Evolutionary conservation across 2,797 vertebrate genomes (phyloP).

Genomic region (Aeoliscus strigatus): DNA sequence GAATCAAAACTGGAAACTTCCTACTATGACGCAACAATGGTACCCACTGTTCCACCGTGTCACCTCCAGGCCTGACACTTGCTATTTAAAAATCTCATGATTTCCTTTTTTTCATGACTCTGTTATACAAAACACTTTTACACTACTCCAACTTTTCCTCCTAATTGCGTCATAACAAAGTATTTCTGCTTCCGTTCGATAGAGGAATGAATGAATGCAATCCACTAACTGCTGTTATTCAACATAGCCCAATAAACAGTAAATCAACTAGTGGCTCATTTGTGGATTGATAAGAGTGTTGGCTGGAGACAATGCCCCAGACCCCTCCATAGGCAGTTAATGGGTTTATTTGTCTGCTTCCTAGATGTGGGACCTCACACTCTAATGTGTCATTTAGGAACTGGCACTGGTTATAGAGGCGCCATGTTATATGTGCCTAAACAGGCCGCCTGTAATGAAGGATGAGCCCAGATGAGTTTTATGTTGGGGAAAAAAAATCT

Average conservation of each 20-base stretch:
- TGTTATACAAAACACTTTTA: too few species aligned
- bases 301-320: slow-evolving; percentile 42
- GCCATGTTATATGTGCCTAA: too few species aligned
- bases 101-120: too few species aligned
- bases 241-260: slow-evolving; percentile 22
- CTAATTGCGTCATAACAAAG: too few species aligned
- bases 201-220: slow-evolving; percentile 12
- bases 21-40: too few species aligned
- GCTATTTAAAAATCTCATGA: too few species aligned
- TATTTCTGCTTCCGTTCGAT: slow-evolving; percentile 3
- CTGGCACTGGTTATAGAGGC: too few species aligned
- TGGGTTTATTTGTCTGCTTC: slow-evolving; percentile 62
- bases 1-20: too few species aligned
- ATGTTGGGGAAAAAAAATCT: slow-evolving; percentile 6
- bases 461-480: slow-evolving; percentile 33
- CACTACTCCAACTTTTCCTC: too few species aligned
- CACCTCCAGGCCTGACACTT: too few species aligned
- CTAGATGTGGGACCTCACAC: slow-evolving; percentile 56
- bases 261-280: slow-evolving; percentile 49
- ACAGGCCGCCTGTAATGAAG: slow-evolving; percentile 45
- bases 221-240: slow-evolving; percentile 26
- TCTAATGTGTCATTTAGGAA: slow-evolving; percentile 65
- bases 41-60: too few species aligned
- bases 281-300: slow-evolving; percentile 25
- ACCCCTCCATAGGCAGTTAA: slow-evolving; percentile 60